phyloP scores from a whole-genome alignment of 2,113 vertebrate genomes.

The Ellobius talpinus region DNA sequence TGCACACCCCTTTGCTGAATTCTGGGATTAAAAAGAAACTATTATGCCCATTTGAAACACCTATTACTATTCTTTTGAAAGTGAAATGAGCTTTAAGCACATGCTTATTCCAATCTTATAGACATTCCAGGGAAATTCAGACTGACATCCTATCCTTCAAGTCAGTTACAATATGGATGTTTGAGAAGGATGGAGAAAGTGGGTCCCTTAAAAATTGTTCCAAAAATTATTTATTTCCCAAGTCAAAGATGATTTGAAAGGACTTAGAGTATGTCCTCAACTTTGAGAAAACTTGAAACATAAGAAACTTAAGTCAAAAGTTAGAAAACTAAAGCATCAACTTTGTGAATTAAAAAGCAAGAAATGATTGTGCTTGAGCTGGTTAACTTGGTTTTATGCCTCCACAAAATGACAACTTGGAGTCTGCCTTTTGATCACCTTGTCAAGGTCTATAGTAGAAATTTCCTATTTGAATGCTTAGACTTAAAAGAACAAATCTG shows the following conservation, averaged over 20 bases:
- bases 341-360: not conserved
- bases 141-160: not conserved
- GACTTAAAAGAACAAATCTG: not conserved
- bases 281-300: not conserved
- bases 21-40: constrained; percentile 1
- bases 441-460: not conserved
- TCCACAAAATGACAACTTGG: not conserved
- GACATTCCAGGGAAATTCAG: not conserved
- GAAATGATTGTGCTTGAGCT: not conserved
- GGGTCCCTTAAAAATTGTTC: not conserved
- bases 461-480: not conserved
- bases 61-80: constrained; percentile 12
- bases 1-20: not conserved
- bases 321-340: not conserved
- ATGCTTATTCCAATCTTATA: not conserved
- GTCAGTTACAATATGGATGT: not conserved
- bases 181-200: not conserved
- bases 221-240: not conserved
- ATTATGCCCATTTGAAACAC: not conserved
- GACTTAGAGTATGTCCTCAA: not conserved
- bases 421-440: not conserved
- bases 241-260: not conserved
- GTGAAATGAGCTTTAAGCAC: not conserved
- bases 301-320: not conserved
- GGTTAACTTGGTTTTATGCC: not conserved